These are phyloP conservation scores for Odobenus rosmarus DNA, from an alignment of 2,113 vertebrate species.

Conservation along the genomic window DNA sequence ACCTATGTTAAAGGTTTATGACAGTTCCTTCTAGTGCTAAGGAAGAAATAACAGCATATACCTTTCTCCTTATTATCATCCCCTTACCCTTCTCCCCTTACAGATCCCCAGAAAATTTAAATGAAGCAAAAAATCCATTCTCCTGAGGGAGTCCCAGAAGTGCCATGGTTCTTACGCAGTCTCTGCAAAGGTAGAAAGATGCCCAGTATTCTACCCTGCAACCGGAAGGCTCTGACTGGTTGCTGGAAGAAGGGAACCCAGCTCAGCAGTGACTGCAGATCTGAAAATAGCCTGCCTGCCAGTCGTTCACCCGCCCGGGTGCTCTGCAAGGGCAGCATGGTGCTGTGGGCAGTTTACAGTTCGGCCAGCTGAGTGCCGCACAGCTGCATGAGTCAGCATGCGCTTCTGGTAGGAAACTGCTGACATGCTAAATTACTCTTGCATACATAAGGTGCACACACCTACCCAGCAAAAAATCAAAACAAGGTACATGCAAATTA, in stretches of 20 bases:
- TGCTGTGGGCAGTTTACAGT: constrained; percentile 78
- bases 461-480: constrained; percentile 85
- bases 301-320: constrained; percentile 33
- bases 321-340: constrained; percentile 68
- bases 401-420: constrained; percentile 86
- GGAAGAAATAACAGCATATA: not conserved
- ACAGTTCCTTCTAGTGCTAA: not conserved
- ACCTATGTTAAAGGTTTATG: not conserved
- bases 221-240: not conserved
- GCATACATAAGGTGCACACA: constrained; percentile 83
- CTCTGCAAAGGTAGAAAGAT: not conserved
- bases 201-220: not conserved
- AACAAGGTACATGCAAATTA: constrained; percentile 83
- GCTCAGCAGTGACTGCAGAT: constrained; percentile 75
- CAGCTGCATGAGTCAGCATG: constrained; percentile 90
- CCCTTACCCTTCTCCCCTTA: not conserved
- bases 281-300: constrained; percentile 80
- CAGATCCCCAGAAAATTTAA: constrained; percentile 2
- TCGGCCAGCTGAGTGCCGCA: constrained; percentile 80
- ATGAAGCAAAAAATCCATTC: constrained; percentile 22
- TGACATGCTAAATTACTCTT: constrained; percentile 85
- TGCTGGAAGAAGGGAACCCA: constrained; percentile 69
- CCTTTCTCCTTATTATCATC: not conserved
- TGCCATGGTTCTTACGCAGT: not conserved
- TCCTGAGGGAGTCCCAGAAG: constrained; percentile 40